Conservation (phyloP, 2,797 vertebrate species). For the Lithobates pipiens region DNA sequence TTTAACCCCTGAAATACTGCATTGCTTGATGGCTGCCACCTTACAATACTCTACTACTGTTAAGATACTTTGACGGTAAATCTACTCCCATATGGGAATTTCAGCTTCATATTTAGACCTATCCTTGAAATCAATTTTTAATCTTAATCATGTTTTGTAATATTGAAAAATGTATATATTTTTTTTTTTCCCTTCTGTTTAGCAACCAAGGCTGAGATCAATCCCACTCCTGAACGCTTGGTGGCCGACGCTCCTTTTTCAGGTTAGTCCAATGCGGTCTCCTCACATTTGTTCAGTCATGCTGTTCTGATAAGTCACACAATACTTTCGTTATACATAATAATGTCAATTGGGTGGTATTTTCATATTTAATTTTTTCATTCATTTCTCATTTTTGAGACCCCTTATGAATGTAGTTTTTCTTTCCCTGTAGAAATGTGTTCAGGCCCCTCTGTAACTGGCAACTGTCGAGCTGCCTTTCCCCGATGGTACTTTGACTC, state of each 20-base stretch:
- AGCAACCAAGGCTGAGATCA: not conserved
- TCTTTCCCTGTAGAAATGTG: slow-evolving; percentile 27
- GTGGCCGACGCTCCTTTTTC: not conserved
- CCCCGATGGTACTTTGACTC: slow-evolving; percentile 52
- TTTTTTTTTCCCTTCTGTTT: not conserved
- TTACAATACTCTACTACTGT: too few species aligned
- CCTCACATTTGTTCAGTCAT: not conserved
- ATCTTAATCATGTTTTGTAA: too few species aligned
- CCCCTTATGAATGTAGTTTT: not conserved
- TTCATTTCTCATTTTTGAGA: too few species aligned
- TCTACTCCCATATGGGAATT: too few species aligned
- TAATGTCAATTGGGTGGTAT: not conserved
- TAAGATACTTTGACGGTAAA: too few species aligned
- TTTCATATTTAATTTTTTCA: not conserved
- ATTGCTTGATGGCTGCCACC: too few species aligned
- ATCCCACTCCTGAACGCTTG: not conserved
- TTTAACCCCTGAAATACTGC: too few species aligned
- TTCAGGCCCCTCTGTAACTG: not conserved
- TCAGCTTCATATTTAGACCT: too few species aligned
- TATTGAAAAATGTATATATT: too few species aligned
- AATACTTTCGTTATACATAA: not conserved
- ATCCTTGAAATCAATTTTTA: too few species aligned
- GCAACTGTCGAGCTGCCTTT: slow-evolving; percentile 47
- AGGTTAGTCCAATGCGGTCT: not conserved
- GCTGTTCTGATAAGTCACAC: too few species aligned